Base-by-base conservation (phyloP, 2,888 invertebrate genomes). In the Stenoptilia bipunctidactyla region DNA sequence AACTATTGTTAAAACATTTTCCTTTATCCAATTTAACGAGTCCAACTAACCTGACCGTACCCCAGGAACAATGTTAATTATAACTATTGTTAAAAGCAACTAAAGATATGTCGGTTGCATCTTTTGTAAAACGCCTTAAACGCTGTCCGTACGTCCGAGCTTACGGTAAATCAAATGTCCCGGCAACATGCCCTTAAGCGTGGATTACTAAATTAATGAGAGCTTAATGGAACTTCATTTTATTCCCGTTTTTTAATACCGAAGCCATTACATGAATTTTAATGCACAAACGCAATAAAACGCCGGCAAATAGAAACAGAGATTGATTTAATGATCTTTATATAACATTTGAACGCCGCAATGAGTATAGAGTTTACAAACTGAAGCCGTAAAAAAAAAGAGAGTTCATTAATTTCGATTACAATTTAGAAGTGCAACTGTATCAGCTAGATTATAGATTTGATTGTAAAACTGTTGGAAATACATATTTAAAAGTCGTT, bases 51-150 rank as follows among this genome's bases (percentile, higher is more conserved):
- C n/a, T n/a, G n/a, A n/a, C n/a, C n/a, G n/a, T n/a, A n/a, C n/a
- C n/a, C n/a, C 65, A 71, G 73, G 73, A 72, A 72, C 75, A 75
- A 77, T 77, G 82, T 79, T 80, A 80, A 80, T 82, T 79, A 82
- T 77, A 79, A 75, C 74, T 69, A 79, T 80, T 80, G 79, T 82
- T n/a, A 58, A 61, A 10, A 47, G 58, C 60, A 62, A 63, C 68
- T 76, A 76, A 77, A 72, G 20, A 74, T 73, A 79, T 71, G 61
- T 51, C 56, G 53, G 58, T 58, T 53, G 63, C 55, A 46, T 58
- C 67, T 63, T 66, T 67, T 63, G 65, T 62, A 15, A 54, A 48
- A 51, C 46, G 50, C 49, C 48, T 49, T 58, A 53, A 52, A 53
- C 49, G n/a, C n/a, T n/a, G n/a, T n/a, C n/a, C n/a, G n/a, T n/a